phyloP scores from a whole-genome alignment of 2,797 vertebrate genomes.

The Sphaeramia orbicularis region DNA sequence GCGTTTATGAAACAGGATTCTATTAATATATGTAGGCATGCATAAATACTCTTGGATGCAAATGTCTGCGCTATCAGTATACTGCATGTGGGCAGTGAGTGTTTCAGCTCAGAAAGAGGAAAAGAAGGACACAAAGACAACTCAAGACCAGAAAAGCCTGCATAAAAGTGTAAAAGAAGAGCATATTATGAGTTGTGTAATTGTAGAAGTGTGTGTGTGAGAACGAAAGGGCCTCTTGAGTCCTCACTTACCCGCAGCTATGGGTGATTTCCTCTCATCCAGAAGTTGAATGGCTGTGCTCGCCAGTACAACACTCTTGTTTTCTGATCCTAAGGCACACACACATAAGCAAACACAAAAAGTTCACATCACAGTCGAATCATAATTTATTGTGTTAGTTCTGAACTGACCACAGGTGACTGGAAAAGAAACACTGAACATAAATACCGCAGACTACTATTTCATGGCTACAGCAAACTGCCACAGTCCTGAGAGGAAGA shows the following conservation, averaged over 20 bases:
- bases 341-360: constrained; percentile 18
- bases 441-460: constrained; percentile 54
- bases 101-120: constrained; percentile 34
- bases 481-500: constrained; percentile 57
- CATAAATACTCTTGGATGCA: constrained; percentile 23
- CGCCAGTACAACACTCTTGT: constrained; percentile 96
- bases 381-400: constrained; percentile 55
- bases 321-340: constrained; percentile 86
- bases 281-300: constrained; percentile 96
- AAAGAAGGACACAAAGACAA: constrained; percentile 33
- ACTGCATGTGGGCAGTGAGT: constrained; percentile 48
- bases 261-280: constrained; percentile 97
- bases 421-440: constrained; percentile 48
- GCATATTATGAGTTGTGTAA: constrained; percentile 34
- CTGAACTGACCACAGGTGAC: constrained; percentile 52
- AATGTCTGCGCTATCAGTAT: constrained; percentile 22
- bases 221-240: constrained; percentile 48
- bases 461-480: constrained; percentile 48
- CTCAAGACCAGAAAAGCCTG: constrained; percentile 17
- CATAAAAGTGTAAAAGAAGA: constrained; percentile 15
- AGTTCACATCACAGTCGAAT: constrained; percentile 53
- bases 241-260: constrained; percentile 92
- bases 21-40: constrained; percentile 31
- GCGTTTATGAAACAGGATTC: constrained; percentile 36
- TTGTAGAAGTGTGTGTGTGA: constrained; percentile 32